Conservation (phyloP, 2,113 vertebrate genomes). For the Melospiza georgiana region DNA sequence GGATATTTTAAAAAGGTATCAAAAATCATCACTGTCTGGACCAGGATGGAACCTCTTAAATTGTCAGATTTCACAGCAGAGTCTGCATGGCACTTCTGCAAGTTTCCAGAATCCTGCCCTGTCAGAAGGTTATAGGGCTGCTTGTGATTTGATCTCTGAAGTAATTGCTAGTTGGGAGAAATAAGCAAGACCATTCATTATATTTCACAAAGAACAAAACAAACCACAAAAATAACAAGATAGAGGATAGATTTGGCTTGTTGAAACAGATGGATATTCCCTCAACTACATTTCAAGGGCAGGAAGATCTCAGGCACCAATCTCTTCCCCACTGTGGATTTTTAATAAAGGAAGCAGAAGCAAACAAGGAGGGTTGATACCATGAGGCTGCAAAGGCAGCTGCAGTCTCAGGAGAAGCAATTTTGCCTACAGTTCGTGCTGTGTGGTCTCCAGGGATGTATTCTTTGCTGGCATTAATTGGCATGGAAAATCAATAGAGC, state of each 20-base stretch:
- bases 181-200: background rate
- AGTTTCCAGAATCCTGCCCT: background rate
- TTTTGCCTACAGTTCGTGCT: background rate
- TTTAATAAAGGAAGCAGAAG: background rate
- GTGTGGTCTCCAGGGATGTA: background rate
- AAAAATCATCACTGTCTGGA: background rate
- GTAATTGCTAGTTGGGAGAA: background rate
- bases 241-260: background rate
- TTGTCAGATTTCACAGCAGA: background rate
- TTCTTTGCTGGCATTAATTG: slow-evolving; percentile 12
- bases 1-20: background rate
- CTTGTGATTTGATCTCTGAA: background rate
- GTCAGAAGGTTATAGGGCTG: background rate
- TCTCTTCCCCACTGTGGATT: background rate
- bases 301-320: background rate
- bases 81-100: background rate
- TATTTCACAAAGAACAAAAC: background rate
- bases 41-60: background rate
- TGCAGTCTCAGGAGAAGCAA: background rate
- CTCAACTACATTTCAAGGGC: background rate
- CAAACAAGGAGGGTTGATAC: background rate
- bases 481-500: slow-evolving; percentile 8
- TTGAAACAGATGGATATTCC: background rate
- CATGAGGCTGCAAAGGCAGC: background rate
- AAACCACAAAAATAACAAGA: background rate